Conservation (phyloP, 2,888 invertebrate species). For the Helobdella robusta region DNA sequence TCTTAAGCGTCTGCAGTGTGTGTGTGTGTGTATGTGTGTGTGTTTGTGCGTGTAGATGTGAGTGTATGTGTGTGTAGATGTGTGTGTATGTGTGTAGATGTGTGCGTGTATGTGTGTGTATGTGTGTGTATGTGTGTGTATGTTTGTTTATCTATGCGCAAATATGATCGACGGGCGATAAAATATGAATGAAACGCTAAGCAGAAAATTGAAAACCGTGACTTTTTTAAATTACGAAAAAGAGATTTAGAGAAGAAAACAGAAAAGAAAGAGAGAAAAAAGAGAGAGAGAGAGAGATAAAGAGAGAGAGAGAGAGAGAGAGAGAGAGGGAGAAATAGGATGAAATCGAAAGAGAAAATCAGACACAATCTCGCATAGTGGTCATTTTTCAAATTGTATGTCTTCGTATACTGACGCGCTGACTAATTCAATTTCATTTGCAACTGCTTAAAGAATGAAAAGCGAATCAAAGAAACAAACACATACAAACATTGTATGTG, state of each 20-base stretch:
- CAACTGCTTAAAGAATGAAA: too few species aligned
- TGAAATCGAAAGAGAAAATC: background rate
- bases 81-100: conserved; percentile 16
- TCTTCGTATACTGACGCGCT: too few species aligned
- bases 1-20: conserved; percentile 2
- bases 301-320: background rate
- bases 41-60: conserved; percentile 11
- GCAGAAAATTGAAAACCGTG: background rate
- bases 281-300: background rate
- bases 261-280: background rate
- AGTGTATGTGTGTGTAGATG: conserved; percentile 10
- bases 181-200: background rate
- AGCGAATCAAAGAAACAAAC: too few species aligned
- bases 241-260: background rate
- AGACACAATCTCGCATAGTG: conserved; percentile 5
- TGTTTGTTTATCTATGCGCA: conserved; percentile 12
- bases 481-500: too few species aligned
- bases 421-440: too few species aligned
- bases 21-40: conserved; percentile 15
- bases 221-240: background rate
- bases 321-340: background rate
- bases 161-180: background rate
- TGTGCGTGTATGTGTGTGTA: conserved; percentile 14
- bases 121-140: conserved; percentile 13
- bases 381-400: background rate